Evolutionary conservation across 2,888 invertebrate species (phyloP), one percentile per base, ranked within the genome.

Genomic region (Blastobasis adustella): DNA sequence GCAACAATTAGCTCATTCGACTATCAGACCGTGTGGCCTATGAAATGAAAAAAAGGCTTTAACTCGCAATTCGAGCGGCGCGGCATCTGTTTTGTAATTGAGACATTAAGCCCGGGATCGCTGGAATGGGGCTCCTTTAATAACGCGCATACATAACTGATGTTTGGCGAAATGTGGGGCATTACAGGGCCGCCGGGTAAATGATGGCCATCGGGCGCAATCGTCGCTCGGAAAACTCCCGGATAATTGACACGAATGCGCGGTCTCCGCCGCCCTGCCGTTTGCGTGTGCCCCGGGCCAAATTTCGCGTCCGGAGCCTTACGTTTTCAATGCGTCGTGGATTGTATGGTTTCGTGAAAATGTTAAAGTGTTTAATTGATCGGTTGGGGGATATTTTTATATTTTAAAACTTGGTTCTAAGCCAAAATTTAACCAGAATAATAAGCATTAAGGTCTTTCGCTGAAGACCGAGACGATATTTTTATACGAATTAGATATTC

Each of bases 231-330:
- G 75, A 72, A 80, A 83, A 80, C 76, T 76, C 81, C 69, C 68
- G 73, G 77, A 80, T 83, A 84, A 83, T 83, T 83, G 83, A 82
- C 82, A 79, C 71, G 71, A 75, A 79, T 82, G 77, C 74, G 79
- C 66, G 75, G 71, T 72, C 53, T 60, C 63, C 45, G 45, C 37
- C 48, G 48, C 37, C 42, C 44, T 46, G 38, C 45, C 54, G 56
- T 65, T 65, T 61, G 55, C 60, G 61, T 60, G 57, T 53, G 58
- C 58, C 62, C 62, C 61, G 61, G 58, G 53, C 62, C 64, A 60
- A 66, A 65, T 67, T 66, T 66, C 57, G 58, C 57, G 62, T 53
- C 50, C 46, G 60, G 62, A 67, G 66, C 64, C 67, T 53, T 50
- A 57, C 56, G 56, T 54, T 54, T 51, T 52, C 58, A 51, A 56